Percentiles rank a stretch among this genome's conserved stretches.
These are phyloP conservation scores for Hydropsyche tenuis DNA, from an alignment of 1,140 invertebrate genomes.

Conservation along the genomic window DNA sequence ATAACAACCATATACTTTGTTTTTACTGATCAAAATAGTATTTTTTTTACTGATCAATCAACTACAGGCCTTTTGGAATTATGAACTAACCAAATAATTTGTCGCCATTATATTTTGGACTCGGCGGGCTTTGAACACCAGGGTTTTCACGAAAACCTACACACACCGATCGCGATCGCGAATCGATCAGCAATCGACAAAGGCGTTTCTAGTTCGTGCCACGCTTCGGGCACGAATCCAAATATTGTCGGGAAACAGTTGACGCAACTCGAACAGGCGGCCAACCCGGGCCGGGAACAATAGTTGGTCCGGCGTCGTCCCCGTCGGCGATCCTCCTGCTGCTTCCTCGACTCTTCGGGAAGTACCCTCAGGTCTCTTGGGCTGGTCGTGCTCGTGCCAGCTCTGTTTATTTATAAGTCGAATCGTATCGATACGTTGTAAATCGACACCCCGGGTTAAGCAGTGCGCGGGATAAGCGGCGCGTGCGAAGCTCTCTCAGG, in stretches of 20 bases:
- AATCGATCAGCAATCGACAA: not conserved
- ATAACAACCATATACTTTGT: too few relatives aligned
- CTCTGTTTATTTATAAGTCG: conserved; percentile 24
- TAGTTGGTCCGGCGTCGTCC: not conserved
- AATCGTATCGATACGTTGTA: conserved; percentile 11
- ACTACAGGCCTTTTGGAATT: too few relatives aligned
- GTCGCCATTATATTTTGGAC: too few relatives aligned
- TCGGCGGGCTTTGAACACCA: too few relatives aligned
- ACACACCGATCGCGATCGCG: too few relatives aligned
- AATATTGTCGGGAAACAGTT: conserved; percentile 14
- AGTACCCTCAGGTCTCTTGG: conserved; percentile 21
- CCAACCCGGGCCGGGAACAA: conserved; percentile 17
- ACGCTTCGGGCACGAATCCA: conserved; percentile 16
- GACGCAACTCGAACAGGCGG: conserved; percentile 29
- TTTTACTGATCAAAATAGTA: too few relatives aligned
- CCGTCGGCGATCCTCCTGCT: not conserved
- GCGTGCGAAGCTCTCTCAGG: too few relatives aligned
- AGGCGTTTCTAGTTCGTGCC: conserved; percentile 6
- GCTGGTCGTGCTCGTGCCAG: not conserved
- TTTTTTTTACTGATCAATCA: too few relatives aligned
- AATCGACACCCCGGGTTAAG: not conserved
- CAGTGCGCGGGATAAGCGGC: too few relatives aligned
- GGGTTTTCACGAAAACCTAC: too few relatives aligned
- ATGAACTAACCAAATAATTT: too few relatives aligned
- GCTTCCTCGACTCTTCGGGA: not conserved